These are phyloP conservation scores for Pyrrhia umbra DNA, from an alignment of 2,888 invertebrate species.

Conservation along the genomic window DNA sequence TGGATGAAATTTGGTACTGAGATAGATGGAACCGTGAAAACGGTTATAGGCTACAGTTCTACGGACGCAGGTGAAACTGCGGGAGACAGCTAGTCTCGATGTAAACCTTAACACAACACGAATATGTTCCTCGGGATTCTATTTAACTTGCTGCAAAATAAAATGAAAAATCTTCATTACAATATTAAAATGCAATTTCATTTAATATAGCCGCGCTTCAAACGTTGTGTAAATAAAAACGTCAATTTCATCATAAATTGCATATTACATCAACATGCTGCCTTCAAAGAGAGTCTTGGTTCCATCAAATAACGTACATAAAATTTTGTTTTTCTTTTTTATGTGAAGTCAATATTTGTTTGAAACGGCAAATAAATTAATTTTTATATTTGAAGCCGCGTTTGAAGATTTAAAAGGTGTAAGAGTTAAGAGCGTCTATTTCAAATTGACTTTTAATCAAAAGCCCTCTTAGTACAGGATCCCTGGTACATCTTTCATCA, in stretches of 20 bases:
- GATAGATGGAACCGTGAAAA: too few relatives aligned
- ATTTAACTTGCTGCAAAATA: slow-evolving; percentile 7
- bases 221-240: slow-evolving; percentile 47
- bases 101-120: not conserved
- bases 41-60: too few relatives aligned
- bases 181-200: slow-evolving; percentile 39
- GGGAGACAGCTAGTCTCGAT: too few relatives aligned
- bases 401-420: slow-evolving; percentile 20
- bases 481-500: too few relatives aligned
- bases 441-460: too few relatives aligned
- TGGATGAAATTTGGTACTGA: too few relatives aligned
- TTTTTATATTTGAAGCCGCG: slow-evolving; percentile 12
- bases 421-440: too few relatives aligned
- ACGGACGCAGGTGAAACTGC: too few relatives aligned
- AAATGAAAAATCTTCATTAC: slow-evolving; percentile 9
- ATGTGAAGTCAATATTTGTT: slow-evolving; percentile 31
- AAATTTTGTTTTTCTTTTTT: slow-evolving; percentile 32
- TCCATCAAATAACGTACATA: slow-evolving; percentile 20
- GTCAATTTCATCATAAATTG: slow-evolving; percentile 56
- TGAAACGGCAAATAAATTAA: slow-evolving; percentile 28
- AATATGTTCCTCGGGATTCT: not conserved
- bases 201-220: slow-evolving; percentile 18
- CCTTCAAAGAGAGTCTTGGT: slow-evolving; percentile 52
- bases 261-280: slow-evolving; percentile 35
- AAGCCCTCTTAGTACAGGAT: too few relatives aligned